Percentiles rank a stretch among this genome's conserved stretches.
These are phyloP conservation scores for Ceyx margarethae DNA, from an alignment of 2,113 vertebrate genomes.

Conservation along the genomic window DNA sequence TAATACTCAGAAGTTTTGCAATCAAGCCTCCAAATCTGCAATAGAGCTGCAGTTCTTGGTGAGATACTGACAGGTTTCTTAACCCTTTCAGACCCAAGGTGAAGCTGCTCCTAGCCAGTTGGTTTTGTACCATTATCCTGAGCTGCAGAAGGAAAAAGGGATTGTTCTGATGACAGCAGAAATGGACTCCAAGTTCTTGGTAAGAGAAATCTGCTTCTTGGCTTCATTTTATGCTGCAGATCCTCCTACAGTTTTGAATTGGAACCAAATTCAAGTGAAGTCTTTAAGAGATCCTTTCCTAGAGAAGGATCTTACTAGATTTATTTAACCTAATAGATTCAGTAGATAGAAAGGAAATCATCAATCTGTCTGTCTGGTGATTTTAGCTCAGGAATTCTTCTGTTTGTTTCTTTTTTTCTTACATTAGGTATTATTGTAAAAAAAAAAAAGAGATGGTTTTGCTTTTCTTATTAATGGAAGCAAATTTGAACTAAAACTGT, in stretches of 20 bases:
- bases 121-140: constrained; percentile 91
- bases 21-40: not conserved
- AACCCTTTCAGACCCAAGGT: constrained; percentile 79
- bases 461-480: not conserved
- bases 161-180: constrained; percentile 95
- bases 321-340: not conserved
- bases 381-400: not conserved
- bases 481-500: not conserved
- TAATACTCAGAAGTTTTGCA: not conserved
- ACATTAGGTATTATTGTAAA: not conserved
- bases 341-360: not conserved
- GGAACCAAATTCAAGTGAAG: not conserved
- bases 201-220: constrained; percentile 55
- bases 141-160: constrained; percentile 90
- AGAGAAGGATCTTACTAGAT: not conserved
- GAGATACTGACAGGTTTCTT: not conserved
- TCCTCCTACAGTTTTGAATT: not conserved
- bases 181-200: constrained; percentile 88
- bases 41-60: not conserved
- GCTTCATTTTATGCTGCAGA: not conserved
- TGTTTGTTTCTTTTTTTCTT: not conserved
- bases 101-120: constrained; percentile 89
- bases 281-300: not conserved
- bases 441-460: not conserved
- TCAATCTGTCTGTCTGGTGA: not conserved